Conservation (phyloP, 1,140 invertebrate genomes). For the Drosophila eugracilis region DNA sequence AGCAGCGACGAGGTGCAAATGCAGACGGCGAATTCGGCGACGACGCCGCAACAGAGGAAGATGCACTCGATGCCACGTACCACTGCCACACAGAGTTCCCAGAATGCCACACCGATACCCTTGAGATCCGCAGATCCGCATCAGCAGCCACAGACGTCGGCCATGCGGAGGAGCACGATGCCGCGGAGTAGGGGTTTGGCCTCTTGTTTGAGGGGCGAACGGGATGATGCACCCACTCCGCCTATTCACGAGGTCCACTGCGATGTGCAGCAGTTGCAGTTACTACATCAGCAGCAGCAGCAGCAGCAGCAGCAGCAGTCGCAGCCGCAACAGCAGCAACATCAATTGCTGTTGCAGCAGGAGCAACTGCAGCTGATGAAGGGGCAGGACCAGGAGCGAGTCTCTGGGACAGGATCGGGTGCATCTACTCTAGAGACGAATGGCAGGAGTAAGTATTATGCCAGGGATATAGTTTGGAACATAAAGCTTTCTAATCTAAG, state of each 20-base stretch:
- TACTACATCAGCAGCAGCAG: constrained; percentile 60
- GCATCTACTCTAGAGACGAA: constrained; percentile 48
- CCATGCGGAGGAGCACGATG: constrained; percentile 68
- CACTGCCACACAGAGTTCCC: constrained; percentile 4
- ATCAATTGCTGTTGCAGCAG: constrained; percentile 13
- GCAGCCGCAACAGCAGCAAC: too few species aligned
- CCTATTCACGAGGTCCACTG: constrained; percentile 72
- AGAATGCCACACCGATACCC: constrained; percentile 1
- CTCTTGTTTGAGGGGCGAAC: constrained; percentile 81
- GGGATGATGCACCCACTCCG: constrained; percentile 76
- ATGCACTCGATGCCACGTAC: constrained; percentile 72
- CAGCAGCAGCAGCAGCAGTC: constrained; percentile 28
- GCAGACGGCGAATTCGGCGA: constrained; percentile 30
- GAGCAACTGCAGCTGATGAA: constrained; percentile 21
- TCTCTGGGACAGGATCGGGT: constrained; percentile 15
- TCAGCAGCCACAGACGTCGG: constrained; percentile 29
- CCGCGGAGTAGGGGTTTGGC: constrained; percentile 78
- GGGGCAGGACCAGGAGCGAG: constrained; percentile 7
- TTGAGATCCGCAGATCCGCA: too few species aligned
- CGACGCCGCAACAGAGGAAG: constrained; percentile 44
- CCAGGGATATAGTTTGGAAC: too few species aligned
- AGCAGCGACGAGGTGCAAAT: constrained; percentile 76
- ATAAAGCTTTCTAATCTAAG: too few species aligned
- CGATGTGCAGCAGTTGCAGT: constrained; percentile 65
- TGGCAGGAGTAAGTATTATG: constrained; percentile 84